A percentile compares a stretch with the other conserved stretches of the same genome.
Conservation (phyloP, 1,140 invertebrate genomes). For the Coptotermes formosanus region DNA sequence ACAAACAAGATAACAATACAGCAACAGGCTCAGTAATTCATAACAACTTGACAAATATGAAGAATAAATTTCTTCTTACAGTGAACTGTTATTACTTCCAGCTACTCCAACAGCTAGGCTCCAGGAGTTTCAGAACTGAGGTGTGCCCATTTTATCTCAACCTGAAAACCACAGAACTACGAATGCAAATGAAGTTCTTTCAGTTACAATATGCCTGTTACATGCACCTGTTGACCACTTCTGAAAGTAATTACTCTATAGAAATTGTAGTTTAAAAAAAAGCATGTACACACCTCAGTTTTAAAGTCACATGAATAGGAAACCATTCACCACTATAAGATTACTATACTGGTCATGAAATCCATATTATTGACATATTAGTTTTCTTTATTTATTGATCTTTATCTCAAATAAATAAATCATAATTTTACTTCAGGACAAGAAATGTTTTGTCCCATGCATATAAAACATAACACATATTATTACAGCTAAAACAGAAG, state of each 20-base stretch:
- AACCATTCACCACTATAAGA: neutral
- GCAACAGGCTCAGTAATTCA: neutral
- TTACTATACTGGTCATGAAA: neutral
- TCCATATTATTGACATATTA: constrained; percentile 1
- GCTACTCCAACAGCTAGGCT: neutral
- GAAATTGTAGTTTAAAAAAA: neutral
- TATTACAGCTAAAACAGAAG: neutral
- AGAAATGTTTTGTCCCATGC: neutral
- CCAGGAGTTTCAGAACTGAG: neutral
- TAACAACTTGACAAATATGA: constrained; percentile 9
- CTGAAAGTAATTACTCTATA: neutral
- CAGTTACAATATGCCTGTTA: too few species aligned
- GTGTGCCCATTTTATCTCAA: neutral
- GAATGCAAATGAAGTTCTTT: too few species aligned
- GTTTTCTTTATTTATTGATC: neutral
- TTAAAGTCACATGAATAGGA: neutral
- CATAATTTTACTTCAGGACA: neutral
- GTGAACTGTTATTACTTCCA: neutral
- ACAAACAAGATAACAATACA: constrained; percentile 15
- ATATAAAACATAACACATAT: neutral
- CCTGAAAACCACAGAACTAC: too few species aligned
- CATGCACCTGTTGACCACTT: neutral
- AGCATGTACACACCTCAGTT: neutral
- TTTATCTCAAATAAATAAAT: neutral
- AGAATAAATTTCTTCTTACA: neutral